Base-by-base conservation (phyloP, 1,140 invertebrate species). In the Pantala flavescens region DNA sequence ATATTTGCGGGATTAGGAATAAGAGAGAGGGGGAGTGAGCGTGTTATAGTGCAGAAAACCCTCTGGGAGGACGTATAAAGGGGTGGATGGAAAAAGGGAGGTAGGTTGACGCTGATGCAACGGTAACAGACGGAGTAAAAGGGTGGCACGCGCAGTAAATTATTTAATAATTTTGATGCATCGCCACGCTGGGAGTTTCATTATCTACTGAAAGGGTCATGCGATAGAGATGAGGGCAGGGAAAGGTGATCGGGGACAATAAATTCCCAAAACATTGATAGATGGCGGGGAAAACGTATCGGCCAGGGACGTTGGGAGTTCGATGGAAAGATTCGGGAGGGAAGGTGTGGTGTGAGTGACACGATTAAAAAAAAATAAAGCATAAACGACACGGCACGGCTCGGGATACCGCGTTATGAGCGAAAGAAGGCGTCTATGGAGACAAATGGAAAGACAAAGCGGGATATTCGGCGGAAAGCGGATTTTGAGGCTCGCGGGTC, bases 131-230 rank as follows among this genome's bases (percentile, higher is more conserved):
- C 49, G 12, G 49, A 16, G 49, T 63, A 63, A 63, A 63, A 63
- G 49, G 49, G n/a, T 63, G n/a, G 49, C 49, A 63, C 43, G 49
- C 49, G 49, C 49, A 63, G 49, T 63, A 63, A 63, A 63, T 63
- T 63, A 63, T 63, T 19, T 7, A 63, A 63, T 63, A 63, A 63
- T 63, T 63, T 63, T 63, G 49, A 63, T 63, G 49, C 49, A 63
- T 63, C 14, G 49, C 49, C 49, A 63, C 49, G 49, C 49, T 3
- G 49, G 49, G 49, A 63, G 49, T 63, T 21, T 63, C 49, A 63
- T 63, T 63, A 63, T 63, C 49, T 19, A 63, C 14, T 21, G 49
- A 63, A 21, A 63, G 49, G 49, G 49, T 63, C 49, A 63, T 21
- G 49, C n/a, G 49, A 63, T 63, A 16, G 49, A 63, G 49, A 63